Percentiles rank a stretch among this genome's conserved stretches.
Conservation (phyloP, 2,113 vertebrate genomes). For the Bufo bufo region DNA sequence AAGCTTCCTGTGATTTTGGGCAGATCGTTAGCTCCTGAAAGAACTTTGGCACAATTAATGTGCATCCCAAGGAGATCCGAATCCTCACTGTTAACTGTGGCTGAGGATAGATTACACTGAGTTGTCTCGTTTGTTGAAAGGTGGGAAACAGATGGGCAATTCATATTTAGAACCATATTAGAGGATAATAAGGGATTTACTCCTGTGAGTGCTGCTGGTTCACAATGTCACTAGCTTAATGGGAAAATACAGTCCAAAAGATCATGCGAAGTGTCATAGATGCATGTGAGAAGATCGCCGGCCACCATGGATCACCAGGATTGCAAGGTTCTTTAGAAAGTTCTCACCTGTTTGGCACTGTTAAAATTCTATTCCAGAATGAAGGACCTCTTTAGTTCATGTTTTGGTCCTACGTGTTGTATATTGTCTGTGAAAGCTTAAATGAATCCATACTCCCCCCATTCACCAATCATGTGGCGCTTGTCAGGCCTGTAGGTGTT, state of each 20-base stretch:
- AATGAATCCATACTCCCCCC: no score
- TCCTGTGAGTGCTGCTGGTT: not conserved
- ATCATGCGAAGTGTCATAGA: not conserved
- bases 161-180: not conserved
- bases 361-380: not conserved
- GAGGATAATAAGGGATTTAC: not conserved
- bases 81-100: not conserved
- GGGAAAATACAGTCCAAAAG: not conserved
- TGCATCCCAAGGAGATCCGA: slow-evolving; percentile 5
- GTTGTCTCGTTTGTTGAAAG: not conserved
- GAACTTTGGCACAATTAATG: slow-evolving; percentile 3
- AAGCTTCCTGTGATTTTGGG: slow-evolving; percentile 22
- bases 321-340: not conserved
- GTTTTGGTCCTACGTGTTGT: no score
- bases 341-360: not conserved
- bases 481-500: no score
- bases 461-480: no score
- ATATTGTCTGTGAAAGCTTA: no score
- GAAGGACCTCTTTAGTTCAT: no score
- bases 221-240: not conserved
- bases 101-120: not conserved
- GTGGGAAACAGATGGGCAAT: not conserved
- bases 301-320: not conserved
- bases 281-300: not conserved
- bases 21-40: slow-evolving; percentile 5